phyloP scores from a whole-genome alignment of 1,140 invertebrate species.

The Coptotermes formosanus region DNA sequence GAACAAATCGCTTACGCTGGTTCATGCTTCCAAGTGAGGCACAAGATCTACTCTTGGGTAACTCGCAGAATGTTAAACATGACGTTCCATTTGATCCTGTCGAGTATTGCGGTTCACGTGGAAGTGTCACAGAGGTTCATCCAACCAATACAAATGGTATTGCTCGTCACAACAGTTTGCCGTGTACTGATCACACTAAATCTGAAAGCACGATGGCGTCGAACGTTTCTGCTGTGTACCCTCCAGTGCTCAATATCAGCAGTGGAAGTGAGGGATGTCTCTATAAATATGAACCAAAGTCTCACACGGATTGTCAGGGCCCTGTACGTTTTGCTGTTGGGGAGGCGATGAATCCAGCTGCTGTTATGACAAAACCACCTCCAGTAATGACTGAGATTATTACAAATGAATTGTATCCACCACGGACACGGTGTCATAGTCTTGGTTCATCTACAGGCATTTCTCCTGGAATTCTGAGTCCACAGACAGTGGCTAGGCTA shows the following conservation, averaged over 20 bases:
- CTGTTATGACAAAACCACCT: constrained; percentile 35
- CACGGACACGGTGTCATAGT: constrained; percentile 56
- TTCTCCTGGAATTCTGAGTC: constrained; percentile 56
- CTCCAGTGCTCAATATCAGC: not conserved
- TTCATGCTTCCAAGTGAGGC: constrained; percentile 80
- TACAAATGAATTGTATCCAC: not conserved
- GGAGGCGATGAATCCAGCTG: constrained; percentile 53
- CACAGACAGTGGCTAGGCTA: constrained; percentile 60
- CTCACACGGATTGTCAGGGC: constrained; percentile 36
- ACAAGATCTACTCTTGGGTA: constrained; percentile 67
- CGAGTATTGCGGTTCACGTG: constrained; percentile 41
- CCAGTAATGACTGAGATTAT: constrained; percentile 37
- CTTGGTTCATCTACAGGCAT: constrained; percentile 54
- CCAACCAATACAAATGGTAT: not conserved
- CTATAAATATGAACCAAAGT: too few species aligned
- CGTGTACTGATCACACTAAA: constrained; percentile 23
- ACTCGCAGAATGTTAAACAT: constrained; percentile 71
- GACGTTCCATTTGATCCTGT: constrained; percentile 69
- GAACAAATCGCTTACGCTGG: constrained; percentile 72
- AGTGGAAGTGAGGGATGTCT: not conserved
- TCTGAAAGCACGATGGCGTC: not conserved
- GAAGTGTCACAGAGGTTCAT: constrained; percentile 30
- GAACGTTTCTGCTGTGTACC: not conserved
- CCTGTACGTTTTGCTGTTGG: constrained; percentile 65
- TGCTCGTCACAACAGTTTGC: constrained; percentile 21